Conservation (phyloP, 2,888 invertebrate species). For the Meteorus cinctellus region DNA sequence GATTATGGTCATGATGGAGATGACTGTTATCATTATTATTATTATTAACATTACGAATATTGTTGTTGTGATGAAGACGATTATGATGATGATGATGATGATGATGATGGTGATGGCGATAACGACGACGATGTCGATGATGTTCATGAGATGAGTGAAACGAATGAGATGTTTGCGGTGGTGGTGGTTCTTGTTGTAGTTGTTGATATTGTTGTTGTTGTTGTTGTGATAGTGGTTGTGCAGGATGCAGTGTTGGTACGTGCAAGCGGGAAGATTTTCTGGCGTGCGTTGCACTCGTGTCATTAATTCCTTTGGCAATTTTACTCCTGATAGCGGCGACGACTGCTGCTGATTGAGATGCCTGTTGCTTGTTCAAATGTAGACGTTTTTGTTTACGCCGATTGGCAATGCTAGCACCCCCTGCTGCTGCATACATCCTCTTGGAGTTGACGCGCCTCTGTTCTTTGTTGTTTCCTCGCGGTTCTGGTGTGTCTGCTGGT, state of each 20-base stretch:
- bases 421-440: constrained; percentile 90
- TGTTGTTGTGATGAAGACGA: constrained; percentile 30
- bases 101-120: constrained; percentile 62
- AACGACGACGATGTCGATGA: constrained; percentile 68
- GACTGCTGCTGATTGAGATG: constrained; percentile 36
- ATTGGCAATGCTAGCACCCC: constrained; percentile 90
- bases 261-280: constrained; percentile 59
- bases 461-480: neutral
- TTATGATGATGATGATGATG: constrained; percentile 34
- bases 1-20: constrained; percentile 58
- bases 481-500: too few species aligned
- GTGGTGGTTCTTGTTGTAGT: constrained; percentile 72
- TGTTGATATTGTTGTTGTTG: constrained; percentile 73
- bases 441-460: neutral
- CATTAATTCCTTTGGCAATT: constrained; percentile 36
- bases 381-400: constrained; percentile 77
- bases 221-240: constrained; percentile 74
- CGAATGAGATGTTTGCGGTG: constrained; percentile 75
- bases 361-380: constrained; percentile 69
- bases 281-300: constrained; percentile 42
- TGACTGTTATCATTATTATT: constrained; percentile 38
- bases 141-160: constrained; percentile 69
- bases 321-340: constrained; percentile 29
- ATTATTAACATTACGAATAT: neutral
- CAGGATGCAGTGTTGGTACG: constrained; percentile 76